phyloP scores from a whole-genome alignment of 2,888 invertebrate species.

The Agonopterix heracliana region DNA sequence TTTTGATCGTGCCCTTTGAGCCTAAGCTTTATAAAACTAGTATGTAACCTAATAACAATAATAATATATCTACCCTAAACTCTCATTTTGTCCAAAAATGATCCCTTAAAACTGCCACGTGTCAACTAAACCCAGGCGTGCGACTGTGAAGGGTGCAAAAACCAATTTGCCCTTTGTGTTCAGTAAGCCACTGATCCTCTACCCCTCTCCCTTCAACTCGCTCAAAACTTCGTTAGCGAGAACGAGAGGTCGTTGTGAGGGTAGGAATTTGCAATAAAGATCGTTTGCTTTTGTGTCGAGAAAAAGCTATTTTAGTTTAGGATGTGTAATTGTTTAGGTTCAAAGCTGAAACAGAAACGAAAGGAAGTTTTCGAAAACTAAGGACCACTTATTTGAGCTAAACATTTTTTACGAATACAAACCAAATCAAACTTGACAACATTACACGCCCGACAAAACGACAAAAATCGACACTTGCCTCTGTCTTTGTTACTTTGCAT shows the following conservation, averaged over 20 bases:
- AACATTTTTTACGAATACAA: too few relatives aligned
- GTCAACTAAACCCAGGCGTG: conserved; percentile 50
- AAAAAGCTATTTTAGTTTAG: conserved; percentile 5
- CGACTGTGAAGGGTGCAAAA: conserved; percentile 49
- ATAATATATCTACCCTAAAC: conserved; percentile 3
- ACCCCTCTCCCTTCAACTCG: conserved; percentile 28
- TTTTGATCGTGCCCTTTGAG: too few relatives aligned
- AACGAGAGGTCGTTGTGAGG: conserved; percentile 29
- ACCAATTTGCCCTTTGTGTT: conserved; percentile 59
- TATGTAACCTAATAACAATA: too few relatives aligned
- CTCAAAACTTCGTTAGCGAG: conserved; percentile 18
- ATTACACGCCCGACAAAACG: too few relatives aligned
- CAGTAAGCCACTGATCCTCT: conserved; percentile 33
- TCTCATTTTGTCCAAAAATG: conserved; percentile 28
- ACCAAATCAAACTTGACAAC: too few relatives aligned
- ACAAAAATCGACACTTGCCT: too few relatives aligned
- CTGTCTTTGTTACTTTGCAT: too few relatives aligned
- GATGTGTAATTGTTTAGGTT: conserved; percentile 5
- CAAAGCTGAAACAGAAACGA: neutral
- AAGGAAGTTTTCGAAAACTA: neutral
- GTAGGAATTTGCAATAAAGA: conserved; percentile 38
- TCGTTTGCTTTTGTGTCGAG: conserved; percentile 17
- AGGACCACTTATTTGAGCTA: too few relatives aligned
- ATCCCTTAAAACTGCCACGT: conserved; percentile 56
- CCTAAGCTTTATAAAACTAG: too few relatives aligned